phyloP scores from a whole-genome alignment of 2,888 invertebrate genomes.

The Dusona sp. region DNA sequence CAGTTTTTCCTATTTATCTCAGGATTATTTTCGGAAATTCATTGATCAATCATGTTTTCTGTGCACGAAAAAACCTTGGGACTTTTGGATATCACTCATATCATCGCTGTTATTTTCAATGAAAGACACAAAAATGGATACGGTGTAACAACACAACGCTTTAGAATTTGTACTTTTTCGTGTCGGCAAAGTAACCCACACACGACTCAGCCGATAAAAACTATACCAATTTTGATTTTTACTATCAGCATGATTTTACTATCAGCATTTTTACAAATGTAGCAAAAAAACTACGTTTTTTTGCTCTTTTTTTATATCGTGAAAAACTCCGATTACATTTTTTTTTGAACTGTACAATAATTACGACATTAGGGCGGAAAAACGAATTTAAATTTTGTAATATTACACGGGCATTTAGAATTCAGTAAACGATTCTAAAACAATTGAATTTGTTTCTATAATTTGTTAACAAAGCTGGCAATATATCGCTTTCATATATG shows the following conservation, averaged over 20 bases:
- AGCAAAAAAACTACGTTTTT: too few relatives aligned
- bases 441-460: too few relatives aligned
- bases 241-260: neutral
- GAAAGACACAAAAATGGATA: neutral
- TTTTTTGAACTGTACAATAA: too few relatives aligned
- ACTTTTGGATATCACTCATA: constrained; percentile 1
- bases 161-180: constrained; percentile 2
- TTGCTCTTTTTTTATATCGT: too few relatives aligned
- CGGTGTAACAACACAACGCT: neutral
- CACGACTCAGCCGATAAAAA: neutral
- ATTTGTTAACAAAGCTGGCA: neutral
- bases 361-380: too few relatives aligned
- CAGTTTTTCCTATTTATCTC: neutral
- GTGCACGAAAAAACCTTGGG: neutral
- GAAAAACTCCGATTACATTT: too few relatives aligned
- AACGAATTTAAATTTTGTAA: too few relatives aligned
- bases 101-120: neutral
- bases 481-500: neutral
- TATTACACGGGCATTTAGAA: neutral
- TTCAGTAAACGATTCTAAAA: neutral
- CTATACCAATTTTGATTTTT: neutral
- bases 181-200: neutral
- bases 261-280: neutral
- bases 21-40: neutral
- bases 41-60: neutral